Evolutionary conservation across 2,888 invertebrate species (phyloP).

Genomic region (Xestia sexstrigata): DNA sequence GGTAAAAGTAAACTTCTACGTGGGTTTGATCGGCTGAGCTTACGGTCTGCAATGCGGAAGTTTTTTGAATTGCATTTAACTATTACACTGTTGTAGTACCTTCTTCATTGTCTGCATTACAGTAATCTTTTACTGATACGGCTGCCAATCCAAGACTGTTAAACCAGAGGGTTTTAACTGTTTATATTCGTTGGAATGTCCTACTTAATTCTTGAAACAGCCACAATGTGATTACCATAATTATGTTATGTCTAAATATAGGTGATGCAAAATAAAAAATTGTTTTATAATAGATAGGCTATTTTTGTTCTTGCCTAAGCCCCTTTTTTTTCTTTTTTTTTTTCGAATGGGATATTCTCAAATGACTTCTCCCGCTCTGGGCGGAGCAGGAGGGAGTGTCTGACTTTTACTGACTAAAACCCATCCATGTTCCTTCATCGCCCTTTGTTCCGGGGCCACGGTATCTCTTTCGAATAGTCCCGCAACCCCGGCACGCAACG

Average conservation of each 20-base stretch:
- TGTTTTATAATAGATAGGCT: neutral
- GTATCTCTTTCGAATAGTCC: too few species aligned
- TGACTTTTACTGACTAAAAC: too few species aligned
- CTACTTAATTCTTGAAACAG: neutral
- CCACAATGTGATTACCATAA: neutral
- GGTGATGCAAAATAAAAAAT: conserved; percentile 16
- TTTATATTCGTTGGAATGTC: neutral
- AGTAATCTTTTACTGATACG: neutral
- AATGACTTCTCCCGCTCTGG: too few species aligned
- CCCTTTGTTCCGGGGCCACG: too few species aligned
- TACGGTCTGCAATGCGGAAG: neutral
- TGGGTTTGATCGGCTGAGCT: neutral
- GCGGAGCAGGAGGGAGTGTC: too few species aligned
- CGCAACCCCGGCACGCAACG: too few species aligned
- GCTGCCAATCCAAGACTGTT: neutral
- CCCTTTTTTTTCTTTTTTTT: too few species aligned
- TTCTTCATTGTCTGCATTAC: neutral
- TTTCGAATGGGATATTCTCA: too few species aligned
- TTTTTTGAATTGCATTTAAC: neutral
- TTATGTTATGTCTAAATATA: neutral
- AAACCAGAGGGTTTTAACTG: neutral
- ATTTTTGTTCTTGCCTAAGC: neutral
- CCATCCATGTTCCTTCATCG: too few species aligned
- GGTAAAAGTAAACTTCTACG: too few species aligned
- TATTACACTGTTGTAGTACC: neutral